Evolutionary conservation across 1,140 invertebrate species (phyloP).

Genomic region (Trachelipus rathkii): DNA sequence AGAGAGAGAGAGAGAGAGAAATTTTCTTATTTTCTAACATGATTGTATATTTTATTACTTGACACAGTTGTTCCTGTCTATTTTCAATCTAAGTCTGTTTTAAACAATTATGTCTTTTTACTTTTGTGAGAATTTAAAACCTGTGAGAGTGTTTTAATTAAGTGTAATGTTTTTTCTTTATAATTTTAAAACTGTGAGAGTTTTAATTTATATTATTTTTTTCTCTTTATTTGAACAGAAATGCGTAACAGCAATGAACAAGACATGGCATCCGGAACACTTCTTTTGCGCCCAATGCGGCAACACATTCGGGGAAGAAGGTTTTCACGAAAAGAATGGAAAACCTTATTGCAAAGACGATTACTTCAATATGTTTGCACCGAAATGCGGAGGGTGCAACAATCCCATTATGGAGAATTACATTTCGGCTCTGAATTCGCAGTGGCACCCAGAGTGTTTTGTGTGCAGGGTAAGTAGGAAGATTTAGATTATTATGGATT

Average conservation of each 20-base stretch:
- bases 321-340: constrained; percentile 89
- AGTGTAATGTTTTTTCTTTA: constrained; percentile 32
- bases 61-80: too few species aligned
- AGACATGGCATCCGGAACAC: constrained; percentile 99
- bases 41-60: too few species aligned
- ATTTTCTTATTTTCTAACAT: too few species aligned
- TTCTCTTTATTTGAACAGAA: constrained; percentile 65
- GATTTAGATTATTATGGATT: too few species aligned
- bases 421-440: constrained; percentile 92
- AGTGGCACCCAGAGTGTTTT: constrained; percentile 99
- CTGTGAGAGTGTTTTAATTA: too few species aligned
- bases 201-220: too few species aligned
- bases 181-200: neutral
- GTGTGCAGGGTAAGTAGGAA: constrained; percentile 87
- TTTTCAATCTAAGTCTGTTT: too few species aligned
- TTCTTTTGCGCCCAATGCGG: constrained; percentile 99
- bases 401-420: constrained; percentile 98
- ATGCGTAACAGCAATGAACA: constrained; percentile 96
- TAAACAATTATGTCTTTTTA: too few species aligned
- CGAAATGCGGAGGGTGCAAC: constrained; percentile 95
- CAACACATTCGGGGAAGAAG: constrained; percentile 93
- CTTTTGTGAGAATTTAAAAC: too few species aligned
- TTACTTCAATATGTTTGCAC: constrained; percentile 98
- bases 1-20: too few species aligned
- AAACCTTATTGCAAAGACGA: constrained; percentile 92